These are phyloP conservation scores for Catharus fuscescens DNA, from an alignment of 2,113 vertebrate genomes.

Conservation along the genomic window DNA sequence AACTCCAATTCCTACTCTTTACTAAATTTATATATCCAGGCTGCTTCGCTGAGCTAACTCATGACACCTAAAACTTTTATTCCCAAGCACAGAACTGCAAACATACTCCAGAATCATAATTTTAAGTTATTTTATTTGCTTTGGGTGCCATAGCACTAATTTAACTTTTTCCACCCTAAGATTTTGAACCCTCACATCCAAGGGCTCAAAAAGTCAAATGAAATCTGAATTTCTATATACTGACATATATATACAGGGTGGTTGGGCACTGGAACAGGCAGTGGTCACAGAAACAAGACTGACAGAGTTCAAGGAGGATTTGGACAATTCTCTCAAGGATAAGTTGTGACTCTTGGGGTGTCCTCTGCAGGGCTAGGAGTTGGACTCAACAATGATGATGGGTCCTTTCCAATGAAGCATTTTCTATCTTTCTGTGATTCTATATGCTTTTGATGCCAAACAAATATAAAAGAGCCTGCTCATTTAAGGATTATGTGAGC, in stretches of 20 bases:
- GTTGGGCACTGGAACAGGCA: background rate
- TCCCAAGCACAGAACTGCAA: background rate
- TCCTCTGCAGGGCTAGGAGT: background rate
- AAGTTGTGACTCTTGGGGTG: background rate
- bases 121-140: background rate
- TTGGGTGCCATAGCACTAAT: background rate
- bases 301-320: background rate
- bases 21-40: background rate
- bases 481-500: background rate
- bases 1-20: background rate
- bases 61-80: background rate
- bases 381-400: background rate
- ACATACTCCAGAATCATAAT: accelerated
- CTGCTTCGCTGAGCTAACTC: background rate
- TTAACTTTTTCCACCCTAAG: background rate
- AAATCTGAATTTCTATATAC: background rate
- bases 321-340: background rate
- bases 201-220: too few species aligned
- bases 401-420: background rate
- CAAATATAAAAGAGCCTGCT: background rate
- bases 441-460: background rate
- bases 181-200: background rate
- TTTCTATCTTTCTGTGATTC: background rate
- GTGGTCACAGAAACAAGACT: background rate
- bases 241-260: background rate